Conservation (phyloP, 2,113 vertebrate species). For the Ictalurus furcatus region DNA sequence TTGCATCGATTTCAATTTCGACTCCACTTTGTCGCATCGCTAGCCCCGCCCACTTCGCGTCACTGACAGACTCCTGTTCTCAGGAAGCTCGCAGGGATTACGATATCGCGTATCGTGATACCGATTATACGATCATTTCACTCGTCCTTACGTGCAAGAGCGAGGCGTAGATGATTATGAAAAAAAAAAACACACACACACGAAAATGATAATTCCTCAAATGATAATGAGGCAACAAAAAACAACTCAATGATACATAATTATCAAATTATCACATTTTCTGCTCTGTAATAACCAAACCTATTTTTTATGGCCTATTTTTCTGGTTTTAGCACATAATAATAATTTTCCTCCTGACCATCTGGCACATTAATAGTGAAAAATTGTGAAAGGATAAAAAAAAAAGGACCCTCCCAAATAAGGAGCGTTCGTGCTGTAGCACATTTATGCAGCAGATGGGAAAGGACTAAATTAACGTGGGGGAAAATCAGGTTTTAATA, state of each 20-base stretch:
- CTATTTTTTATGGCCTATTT: neutral
- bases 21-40: neutral
- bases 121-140: neutral
- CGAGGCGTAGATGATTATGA: neutral
- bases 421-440: neutral
- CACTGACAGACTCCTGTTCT: neutral
- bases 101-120: neutral
- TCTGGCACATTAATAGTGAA: constrained; percentile 9
- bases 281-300: neutral
- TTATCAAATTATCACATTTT: neutral
- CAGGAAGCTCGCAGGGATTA: neutral
- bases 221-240: neutral
- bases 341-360: neutral
- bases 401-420: neutral
- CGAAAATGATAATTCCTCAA: neutral
- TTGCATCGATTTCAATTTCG: neutral
- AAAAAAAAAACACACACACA: too few relatives aligned
- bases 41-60: neutral
- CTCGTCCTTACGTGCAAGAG: neutral
- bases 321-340: neutral
- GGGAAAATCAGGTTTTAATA: neutral
- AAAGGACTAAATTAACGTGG: neutral
- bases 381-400: neutral
- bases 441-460: constrained; percentile 1
- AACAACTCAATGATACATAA: neutral